Percentiles rank a stretch among this genome's conserved stretches.
Evolutionary conservation across 2,113 vertebrate genomes (phyloP).

Genomic region (Brachypteracias leptosomus): DNA sequence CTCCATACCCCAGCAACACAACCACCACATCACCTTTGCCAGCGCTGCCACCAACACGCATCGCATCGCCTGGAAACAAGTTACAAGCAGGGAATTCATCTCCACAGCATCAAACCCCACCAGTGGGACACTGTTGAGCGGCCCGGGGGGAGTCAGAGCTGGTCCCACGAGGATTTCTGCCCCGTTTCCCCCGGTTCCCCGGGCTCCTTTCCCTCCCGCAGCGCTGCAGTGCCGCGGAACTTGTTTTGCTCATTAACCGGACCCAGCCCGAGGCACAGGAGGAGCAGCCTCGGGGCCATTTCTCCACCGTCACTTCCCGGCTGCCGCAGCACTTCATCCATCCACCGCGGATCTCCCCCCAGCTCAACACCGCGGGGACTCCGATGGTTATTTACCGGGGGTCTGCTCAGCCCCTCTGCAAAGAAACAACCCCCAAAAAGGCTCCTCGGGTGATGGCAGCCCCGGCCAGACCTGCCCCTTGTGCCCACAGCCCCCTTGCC

Average conservation of each 20-base stretch:
- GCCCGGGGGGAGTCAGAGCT: not conserved
- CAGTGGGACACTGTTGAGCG: not conserved
- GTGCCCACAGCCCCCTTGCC: not conserved
- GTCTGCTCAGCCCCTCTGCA: not conserved
- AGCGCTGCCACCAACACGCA: not conserved
- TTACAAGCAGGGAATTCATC: not conserved
- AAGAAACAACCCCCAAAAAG: not conserved
- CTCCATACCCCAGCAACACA: rapidly evolving
- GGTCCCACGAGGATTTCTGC: not conserved
- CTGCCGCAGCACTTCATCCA: slow-evolving; percentile 28
- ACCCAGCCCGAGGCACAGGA: not conserved
- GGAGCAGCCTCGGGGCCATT: slow-evolving; percentile 15
- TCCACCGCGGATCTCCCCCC: too few species aligned
- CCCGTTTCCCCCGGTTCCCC: not conserved
- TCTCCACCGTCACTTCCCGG: not conserved
- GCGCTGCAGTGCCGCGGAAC: not conserved
- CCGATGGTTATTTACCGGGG: not conserved
- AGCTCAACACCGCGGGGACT: not conserved
- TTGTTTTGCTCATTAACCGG: not conserved
- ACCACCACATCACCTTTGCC: not conserved
- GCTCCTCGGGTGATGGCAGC: not conserved
- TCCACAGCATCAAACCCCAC: not conserved
- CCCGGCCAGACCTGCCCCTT: not conserved
- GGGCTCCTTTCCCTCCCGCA: not conserved
- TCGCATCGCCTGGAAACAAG: not conserved